These are phyloP conservation scores for Pammene fasciana DNA, from an alignment of 2,888 invertebrate species.

Conservation along the genomic window DNA sequence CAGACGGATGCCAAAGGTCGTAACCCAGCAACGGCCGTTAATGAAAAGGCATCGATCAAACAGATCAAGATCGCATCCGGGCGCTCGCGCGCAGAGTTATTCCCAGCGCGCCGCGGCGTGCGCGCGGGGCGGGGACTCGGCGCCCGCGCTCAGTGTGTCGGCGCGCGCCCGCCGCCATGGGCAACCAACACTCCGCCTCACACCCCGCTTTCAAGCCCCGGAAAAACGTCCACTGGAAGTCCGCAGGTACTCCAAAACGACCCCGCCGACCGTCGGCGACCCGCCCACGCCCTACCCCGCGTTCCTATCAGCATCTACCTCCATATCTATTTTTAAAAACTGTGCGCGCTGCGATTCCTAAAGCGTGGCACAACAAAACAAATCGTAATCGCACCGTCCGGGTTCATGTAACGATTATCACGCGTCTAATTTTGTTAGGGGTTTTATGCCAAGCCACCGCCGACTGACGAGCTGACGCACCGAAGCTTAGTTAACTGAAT, in stretches of 20 bases:
- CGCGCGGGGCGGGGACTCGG: constrained; percentile 55
- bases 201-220: constrained; percentile 82
- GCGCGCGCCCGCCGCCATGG: constrained; percentile 82
- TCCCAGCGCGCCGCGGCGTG: constrained; percentile 63
- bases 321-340: constrained; percentile 76
- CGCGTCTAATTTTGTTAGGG: constrained; percentile 76
- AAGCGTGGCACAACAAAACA: constrained; percentile 82
- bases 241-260: constrained; percentile 86
- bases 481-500: constrained; percentile 33
- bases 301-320: constrained; percentile 54
- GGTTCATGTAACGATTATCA: constrained; percentile 78
- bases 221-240: constrained; percentile 93
- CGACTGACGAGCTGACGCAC: constrained; percentile 58
- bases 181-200: constrained; percentile 80
- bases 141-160: constrained; percentile 73
- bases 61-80: constrained; percentile 69
- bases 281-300: constrained; percentile 44
- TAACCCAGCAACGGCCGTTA: constrained; percentile 53
- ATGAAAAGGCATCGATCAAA: constrained; percentile 70
- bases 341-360: constrained; percentile 72
- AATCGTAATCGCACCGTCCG: constrained; percentile 73
- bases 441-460: constrained; percentile 68
- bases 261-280: constrained; percentile 35
- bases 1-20: constrained; percentile 60
- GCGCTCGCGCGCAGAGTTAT: constrained; percentile 70